Evolutionary conservation across 2,113 vertebrate species (phyloP).

Genomic region (Numenius arquata): DNA sequence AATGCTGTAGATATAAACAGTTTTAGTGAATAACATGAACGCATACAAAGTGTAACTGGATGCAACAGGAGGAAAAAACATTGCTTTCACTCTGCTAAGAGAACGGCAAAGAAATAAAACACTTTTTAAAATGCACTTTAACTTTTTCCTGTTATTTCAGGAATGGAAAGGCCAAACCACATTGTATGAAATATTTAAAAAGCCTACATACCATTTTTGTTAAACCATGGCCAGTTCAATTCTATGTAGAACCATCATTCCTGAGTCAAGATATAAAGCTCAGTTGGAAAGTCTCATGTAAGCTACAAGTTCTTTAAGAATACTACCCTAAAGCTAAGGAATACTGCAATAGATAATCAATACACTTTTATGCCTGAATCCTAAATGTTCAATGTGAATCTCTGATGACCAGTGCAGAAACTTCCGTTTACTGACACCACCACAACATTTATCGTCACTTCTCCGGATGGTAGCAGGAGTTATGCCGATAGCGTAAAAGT

Average conservation of each 20-base stretch:
- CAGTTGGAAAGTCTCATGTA: neutral
- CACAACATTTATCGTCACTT: neutral
- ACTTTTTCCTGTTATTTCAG: neutral
- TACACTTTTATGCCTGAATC: neutral
- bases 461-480: neutral
- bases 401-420: neutral
- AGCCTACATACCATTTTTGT: neutral
- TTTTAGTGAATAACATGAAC: neutral
- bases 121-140: neutral
- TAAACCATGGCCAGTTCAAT: neutral
- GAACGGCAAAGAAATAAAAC: neutral
- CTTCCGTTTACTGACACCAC: neutral
- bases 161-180: neutral
- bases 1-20: neutral
- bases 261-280: neutral
- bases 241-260: neutral
- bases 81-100: neutral
- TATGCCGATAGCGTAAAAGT: neutral
- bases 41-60: neutral
- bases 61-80: neutral
- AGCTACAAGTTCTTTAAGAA: neutral
- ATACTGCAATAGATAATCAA: neutral
- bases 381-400: neutral
- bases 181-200: neutral
- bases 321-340: neutral